phyloP scores from a whole-genome alignment of 2,797 vertebrate species.

The Megaceryle alcyon region DNA sequence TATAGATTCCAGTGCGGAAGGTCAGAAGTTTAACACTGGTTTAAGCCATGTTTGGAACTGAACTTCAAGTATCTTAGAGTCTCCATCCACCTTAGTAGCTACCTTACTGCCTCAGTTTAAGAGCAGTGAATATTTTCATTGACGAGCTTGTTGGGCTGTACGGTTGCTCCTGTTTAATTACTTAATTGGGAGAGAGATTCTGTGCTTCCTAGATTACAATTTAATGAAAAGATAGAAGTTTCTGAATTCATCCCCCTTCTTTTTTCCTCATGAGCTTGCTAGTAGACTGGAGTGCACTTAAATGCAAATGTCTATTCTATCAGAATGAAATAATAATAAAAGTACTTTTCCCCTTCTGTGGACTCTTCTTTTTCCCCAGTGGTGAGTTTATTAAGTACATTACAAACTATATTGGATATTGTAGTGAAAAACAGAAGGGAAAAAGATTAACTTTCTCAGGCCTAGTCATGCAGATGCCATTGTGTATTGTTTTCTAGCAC shows the following conservation, averaged over 20 bases:
- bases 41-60: not conserved
- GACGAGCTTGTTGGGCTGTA: not conserved
- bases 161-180: not conserved
- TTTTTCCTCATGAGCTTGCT: not conserved
- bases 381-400: not conserved
- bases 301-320: not conserved
- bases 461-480: not conserved
- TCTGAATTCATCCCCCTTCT: not conserved
- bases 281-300: not conserved
- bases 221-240: not conserved
- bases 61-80: not conserved
- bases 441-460: not conserved
- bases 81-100: not conserved
- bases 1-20: not conserved
- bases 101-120: not conserved
- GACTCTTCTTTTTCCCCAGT: not conserved
- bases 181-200: not conserved
- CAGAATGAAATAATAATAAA: not conserved
- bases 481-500: not conserved
- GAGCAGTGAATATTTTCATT: not conserved
- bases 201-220: not conserved
- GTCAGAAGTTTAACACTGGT: not conserved
- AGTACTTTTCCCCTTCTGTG: not conserved
- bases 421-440: not conserved
- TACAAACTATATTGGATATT: not conserved